A percentile compares a stretch with the other conserved stretches of the same genome.
These are phyloP conservation scores for Papilio polyxenes DNA, from an alignment of 1,140 invertebrate species.

Conservation along the genomic window DNA sequence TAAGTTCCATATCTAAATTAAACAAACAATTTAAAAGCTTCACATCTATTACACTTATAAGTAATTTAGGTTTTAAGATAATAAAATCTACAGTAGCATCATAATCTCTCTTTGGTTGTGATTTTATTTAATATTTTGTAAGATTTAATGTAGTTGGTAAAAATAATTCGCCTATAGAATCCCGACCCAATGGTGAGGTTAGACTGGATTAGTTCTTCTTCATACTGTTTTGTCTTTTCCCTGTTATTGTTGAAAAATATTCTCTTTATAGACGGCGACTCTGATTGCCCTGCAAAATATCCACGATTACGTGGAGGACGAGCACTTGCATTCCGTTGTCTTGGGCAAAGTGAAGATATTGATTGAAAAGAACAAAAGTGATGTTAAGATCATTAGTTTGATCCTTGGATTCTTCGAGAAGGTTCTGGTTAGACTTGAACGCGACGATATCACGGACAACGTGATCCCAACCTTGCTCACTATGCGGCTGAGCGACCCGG, in stretches of 20 bases:
- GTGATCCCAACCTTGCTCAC: conserved; percentile 95
- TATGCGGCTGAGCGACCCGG: conserved; percentile 92
- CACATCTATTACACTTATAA: no score
- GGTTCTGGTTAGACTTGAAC: conserved; percentile 91
- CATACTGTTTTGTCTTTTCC: no score
- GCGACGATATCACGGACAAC: conserved; percentile 92
- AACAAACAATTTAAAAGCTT: neutral
- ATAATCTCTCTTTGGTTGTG: neutral
- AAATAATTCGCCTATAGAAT: no score
- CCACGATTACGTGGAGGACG: conserved; percentile 91
- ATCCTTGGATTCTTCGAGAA: conserved; percentile 89
- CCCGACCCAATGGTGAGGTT: no score
- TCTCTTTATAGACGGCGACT: conserved; percentile 87
- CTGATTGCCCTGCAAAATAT: conserved; percentile 93
- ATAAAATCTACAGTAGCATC: neutral
- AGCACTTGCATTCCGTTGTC: conserved; percentile 89
- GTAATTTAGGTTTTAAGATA: neutral
- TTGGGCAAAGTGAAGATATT: conserved; percentile 93
- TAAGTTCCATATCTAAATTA: neutral
- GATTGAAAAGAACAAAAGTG: conserved; percentile 91
- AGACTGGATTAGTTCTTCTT: no score
- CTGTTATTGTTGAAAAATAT: no score
- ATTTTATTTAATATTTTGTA: neutral
- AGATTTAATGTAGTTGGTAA: no score
- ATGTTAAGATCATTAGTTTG: conserved; percentile 88